Conservation (phyloP, 2,113 vertebrate species). For the Campylorhamphus procurvoides region DNA sequence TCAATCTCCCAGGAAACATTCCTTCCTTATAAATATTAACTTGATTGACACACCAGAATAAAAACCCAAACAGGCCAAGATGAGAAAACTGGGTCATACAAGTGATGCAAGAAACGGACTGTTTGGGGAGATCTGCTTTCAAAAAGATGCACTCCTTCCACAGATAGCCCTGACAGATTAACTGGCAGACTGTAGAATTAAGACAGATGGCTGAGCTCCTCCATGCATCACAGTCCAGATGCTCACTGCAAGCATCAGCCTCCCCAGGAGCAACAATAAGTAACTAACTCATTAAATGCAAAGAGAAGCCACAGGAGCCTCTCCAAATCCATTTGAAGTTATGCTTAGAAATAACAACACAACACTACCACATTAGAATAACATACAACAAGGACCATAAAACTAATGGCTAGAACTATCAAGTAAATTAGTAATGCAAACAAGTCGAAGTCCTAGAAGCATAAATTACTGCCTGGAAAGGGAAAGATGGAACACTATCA, state of each 20-base stretch:
- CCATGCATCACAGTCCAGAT: background rate
- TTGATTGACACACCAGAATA: background rate
- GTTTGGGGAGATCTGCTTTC: background rate
- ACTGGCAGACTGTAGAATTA: background rate
- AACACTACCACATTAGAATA: background rate
- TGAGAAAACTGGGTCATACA: background rate
- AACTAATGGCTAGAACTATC: background rate
- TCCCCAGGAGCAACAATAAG: background rate
- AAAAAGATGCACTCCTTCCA: background rate
- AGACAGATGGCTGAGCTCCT: slow-evolving; percentile 26
- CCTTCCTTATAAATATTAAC: background rate
- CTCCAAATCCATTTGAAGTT: slow-evolving; percentile 2
- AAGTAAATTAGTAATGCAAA: background rate
- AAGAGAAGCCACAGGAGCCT: background rate
- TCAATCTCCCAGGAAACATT: background rate
- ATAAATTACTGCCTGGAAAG: background rate
- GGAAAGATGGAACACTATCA: background rate
- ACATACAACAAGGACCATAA: background rate
- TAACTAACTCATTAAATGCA: background rate
- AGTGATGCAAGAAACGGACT: background rate
- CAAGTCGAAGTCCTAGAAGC: background rate
- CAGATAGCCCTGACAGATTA: background rate
- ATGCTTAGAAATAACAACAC: background rate
- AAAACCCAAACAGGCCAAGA: background rate
- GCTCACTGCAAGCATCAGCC: slow-evolving; percentile 9